Conservation (phyloP, 2,888 invertebrate genomes). For the Eurytoma californica region DNA sequence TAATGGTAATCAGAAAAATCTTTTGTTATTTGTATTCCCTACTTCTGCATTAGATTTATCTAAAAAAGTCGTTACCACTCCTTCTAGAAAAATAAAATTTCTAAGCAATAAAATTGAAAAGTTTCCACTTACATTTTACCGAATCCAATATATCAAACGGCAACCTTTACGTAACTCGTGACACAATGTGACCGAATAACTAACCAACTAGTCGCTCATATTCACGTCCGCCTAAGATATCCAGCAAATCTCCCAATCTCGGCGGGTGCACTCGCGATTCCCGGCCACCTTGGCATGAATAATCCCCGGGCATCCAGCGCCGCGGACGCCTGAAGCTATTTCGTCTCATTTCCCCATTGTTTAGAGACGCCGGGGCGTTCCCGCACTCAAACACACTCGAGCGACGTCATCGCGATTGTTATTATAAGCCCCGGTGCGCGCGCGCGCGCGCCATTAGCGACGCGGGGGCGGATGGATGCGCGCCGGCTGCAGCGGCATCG, state of each 20-base stretch:
- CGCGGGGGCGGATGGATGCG: constrained; percentile 34
- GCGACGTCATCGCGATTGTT: constrained; percentile 39
- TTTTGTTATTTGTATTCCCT: too few relatives aligned
- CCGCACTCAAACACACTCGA: background rate
- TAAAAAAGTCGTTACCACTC: too few relatives aligned
- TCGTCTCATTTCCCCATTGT: constrained; percentile 61
- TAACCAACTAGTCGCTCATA: too few relatives aligned
- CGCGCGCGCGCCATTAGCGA: constrained; percentile 42
- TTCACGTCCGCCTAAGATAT: constrained; percentile 3
- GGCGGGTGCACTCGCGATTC: too few relatives aligned
- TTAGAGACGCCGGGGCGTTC: constrained; percentile 56
- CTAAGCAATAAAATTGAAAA: too few relatives aligned
- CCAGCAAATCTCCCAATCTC: constrained; percentile 10
- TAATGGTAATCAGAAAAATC: too few relatives aligned
- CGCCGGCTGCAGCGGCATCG: constrained; percentile 17
- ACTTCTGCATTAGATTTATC: too few relatives aligned
- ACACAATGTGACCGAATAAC: too few relatives aligned
- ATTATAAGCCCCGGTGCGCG: constrained; percentile 3
- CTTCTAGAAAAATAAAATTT: too few relatives aligned
- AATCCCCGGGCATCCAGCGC: background rate
- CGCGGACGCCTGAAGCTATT: constrained; percentile 47
- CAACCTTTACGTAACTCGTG: too few relatives aligned
- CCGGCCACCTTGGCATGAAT: background rate
- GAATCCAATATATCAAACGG: too few relatives aligned
- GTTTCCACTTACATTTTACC: too few relatives aligned